Evolutionary conservation across 2,113 vertebrate species (phyloP), one percentile per base, ranked within the genome.

Genomic region (Chaenocephalus aceratus): DNA sequence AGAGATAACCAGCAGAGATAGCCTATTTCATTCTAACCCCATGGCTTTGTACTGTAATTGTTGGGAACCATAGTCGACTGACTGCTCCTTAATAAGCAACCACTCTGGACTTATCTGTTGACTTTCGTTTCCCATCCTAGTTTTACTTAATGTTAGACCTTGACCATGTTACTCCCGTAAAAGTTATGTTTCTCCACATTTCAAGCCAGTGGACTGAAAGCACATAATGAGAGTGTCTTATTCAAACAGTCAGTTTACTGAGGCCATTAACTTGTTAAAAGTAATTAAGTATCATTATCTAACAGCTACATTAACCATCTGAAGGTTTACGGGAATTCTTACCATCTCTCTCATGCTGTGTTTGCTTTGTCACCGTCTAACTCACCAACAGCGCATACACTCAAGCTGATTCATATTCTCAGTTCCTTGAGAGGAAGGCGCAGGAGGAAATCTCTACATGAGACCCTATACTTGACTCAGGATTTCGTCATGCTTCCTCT

Each of bases 1-100:
- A 93, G 70, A 89, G 86, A 91, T 94, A 94, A 92, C 87, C 88
- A 87, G 77, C 48, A 60, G n/a, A 83, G 91, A 93, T 92, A 88
- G 75, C 57, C 53, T 64, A 6, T 87, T 86, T 84, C 57, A 74
- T 70, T 65, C 83, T 77, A 62, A 26, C 74, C 79, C 68, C 36
- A 10, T 65, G 68, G 83, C 86, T 91, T 79, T 87, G 79, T 74
- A 59, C 74, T 62, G 34, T 86, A 82, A 90, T 81, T 74, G 67
- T 76, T 68, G 36, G 77, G 62, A 83, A 65, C 12, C 53, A 64
- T 46, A 72, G 41, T 14, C 63, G 10, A 7, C n/a, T 59, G n/a
- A 48, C 72, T 61, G 3, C 80, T 84, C 48, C 34, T 56, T 60
- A 67, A 77, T 56, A 69, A 82, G 4, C 46, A 41, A 52, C 48